Conservation (phyloP, 2,888 invertebrate species). For the Notodonta dromedarius region DNA sequence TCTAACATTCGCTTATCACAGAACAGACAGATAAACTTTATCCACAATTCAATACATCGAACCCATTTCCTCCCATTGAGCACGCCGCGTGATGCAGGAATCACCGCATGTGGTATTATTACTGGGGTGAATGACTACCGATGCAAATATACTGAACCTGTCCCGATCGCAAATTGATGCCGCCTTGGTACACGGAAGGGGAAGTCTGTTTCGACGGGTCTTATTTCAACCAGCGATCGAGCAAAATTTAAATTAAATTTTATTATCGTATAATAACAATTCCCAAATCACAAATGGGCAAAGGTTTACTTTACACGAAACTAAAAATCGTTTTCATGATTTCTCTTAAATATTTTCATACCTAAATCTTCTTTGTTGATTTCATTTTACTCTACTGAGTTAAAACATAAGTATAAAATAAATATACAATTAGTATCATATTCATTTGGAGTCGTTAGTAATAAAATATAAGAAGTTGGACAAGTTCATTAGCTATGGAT, state of each 20-base stretch:
- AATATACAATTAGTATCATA: too few relatives aligned
- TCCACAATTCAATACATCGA: slow-evolving; percentile 1
- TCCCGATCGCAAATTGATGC: slow-evolving; percentile 54
- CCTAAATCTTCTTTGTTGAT: too few relatives aligned
- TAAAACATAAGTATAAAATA: too few relatives aligned
- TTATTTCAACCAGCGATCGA: background rate
- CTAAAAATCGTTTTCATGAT: too few relatives aligned
- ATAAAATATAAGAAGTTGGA: background rate
- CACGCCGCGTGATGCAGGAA: background rate
- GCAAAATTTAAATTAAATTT: too few relatives aligned
- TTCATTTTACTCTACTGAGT: too few relatives aligned
- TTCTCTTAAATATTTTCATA: too few relatives aligned
- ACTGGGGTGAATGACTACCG: slow-evolving; percentile 62
- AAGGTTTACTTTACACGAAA: too few relatives aligned
- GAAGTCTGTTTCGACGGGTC: background rate
- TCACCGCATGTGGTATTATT: slow-evolving; percentile 15
- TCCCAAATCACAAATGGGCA: too few relatives aligned
- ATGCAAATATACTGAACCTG: slow-evolving; percentile 67
- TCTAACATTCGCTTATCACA: background rate
- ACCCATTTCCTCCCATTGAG: slow-evolving; percentile 5
- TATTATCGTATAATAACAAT: too few relatives aligned
- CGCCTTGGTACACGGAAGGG: slow-evolving; percentile 8
- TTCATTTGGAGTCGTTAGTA: too few relatives aligned
- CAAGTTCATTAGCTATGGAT: background rate
- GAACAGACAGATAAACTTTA: background rate